A percentile compares a stretch with the other conserved stretches of the same genome.
Evolutionary conservation across 2,113 vertebrate genomes (phyloP).

Genomic region (Elephas maximus): DNA sequence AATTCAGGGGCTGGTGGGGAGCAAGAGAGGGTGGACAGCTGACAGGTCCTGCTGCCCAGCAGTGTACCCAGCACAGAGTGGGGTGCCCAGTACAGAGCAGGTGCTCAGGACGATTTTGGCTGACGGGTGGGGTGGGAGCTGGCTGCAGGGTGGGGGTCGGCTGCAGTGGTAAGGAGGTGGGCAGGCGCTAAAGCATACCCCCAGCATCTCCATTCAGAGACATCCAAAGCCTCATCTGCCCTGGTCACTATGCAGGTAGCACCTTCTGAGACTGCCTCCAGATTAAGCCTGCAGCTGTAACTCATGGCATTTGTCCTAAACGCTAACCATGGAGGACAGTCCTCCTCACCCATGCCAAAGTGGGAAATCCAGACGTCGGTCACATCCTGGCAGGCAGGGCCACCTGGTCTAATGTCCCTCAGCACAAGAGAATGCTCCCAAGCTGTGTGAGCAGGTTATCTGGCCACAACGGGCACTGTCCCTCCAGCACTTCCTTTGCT

Average conservation of each 20-base stretch:
- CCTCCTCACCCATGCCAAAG: no score
- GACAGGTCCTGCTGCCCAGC: neutral
- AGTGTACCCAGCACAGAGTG: neutral
- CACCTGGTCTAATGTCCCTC: neutral
- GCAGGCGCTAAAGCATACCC: no score
- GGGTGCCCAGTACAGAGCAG: neutral
- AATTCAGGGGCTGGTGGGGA: neutral
- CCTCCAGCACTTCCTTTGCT: neutral
- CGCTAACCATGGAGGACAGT: neutral
- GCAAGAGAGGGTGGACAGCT: neutral
- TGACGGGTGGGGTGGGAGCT: neutral
- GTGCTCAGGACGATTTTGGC: neutral
- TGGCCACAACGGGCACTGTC: rapidly evolving
- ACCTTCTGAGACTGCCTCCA: neutral
- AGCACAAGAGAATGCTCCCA: neutral
- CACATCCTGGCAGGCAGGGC: neutral
- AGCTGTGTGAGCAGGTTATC: neutral
- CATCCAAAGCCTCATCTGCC: no score
- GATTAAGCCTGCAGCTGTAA: neutral
- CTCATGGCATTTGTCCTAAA: no score
- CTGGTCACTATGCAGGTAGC: neutral
- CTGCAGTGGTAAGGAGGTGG: no score
- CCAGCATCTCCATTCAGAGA: neutral
- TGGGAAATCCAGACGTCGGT: neutral
- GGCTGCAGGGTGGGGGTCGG: neutral